phyloP scores from a whole-genome alignment of 1,140 invertebrate species.

The Hylaeus anthracinus region DNA sequence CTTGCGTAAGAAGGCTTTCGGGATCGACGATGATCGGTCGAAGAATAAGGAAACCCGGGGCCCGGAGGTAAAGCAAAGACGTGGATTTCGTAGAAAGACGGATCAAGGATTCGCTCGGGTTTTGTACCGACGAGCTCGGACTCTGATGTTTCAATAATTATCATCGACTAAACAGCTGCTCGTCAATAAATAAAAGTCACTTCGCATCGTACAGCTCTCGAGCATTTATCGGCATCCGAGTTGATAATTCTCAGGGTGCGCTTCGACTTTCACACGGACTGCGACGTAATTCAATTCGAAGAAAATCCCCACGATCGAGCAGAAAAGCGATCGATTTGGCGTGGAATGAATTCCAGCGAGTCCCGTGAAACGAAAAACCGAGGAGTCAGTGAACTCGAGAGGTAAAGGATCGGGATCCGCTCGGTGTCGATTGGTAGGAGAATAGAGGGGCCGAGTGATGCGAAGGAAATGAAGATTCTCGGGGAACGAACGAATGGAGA shows the following conservation, averaged over 20 bases:
- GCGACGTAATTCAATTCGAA: too few relatives aligned
- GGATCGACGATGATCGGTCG: constrained; percentile 1
- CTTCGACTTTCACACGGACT: too few relatives aligned
- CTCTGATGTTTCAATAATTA: too few relatives aligned
- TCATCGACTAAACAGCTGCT: too few relatives aligned
- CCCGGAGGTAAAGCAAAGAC: background rate
- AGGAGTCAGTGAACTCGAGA: constrained; percentile 6
- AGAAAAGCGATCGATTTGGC: background rate
- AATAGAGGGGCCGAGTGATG: background rate
- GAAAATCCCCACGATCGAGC: too few relatives aligned
- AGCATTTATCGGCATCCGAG: too few relatives aligned
- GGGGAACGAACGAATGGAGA: constrained; percentile 23
- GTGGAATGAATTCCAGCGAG: too few relatives aligned
- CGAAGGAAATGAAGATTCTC: constrained; percentile 29
- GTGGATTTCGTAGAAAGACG: background rate
- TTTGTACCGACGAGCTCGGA: too few relatives aligned
- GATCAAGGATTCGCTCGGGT: background rate
- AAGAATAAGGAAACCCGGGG: constrained; percentile 6
- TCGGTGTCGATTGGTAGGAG: background rate
- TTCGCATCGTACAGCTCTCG: too few relatives aligned
- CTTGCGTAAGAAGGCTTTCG: background rate
- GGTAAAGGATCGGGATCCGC: constrained; percentile 24
- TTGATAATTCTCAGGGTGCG: too few relatives aligned
- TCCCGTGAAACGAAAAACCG: too few relatives aligned
- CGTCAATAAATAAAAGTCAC: too few relatives aligned